Evolutionary conservation across 2,888 invertebrate genomes (phyloP), one percentile per base, ranked within the genome.

Genomic region (Panzeria rudis): DNA sequence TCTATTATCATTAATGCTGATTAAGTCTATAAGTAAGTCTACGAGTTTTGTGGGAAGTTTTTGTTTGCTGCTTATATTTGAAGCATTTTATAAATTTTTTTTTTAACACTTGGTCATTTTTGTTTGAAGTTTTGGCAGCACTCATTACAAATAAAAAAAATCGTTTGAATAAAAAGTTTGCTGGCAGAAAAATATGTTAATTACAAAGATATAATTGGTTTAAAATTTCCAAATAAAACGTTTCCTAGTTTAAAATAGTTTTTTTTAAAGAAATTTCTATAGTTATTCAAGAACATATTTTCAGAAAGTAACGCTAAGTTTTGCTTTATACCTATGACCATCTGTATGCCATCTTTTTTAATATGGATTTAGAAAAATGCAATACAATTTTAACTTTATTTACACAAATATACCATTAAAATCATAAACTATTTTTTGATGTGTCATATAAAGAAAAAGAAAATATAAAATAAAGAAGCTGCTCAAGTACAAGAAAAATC

Each of bases 371-470:
- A 29, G 13, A 15, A 35, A 50, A 38, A 8, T 4, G 15, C 7
- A 8, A 17, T 44, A 3, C 11, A 50, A 17, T 66, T 2, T 32
- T 29, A 17, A 29, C 9, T 29, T 66, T 25, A 9, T 32, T 29
- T 50, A 68, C 68, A 68, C 8, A 20, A 68, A 68, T 35, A 52
- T 8, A 15, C 68, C 68, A 68, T 68, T 68, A 68, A 68, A 52
- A 68, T 52, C 68, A 35, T 68, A 68, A 66, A 68, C 20, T 8
- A 50, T 66, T 7, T 66, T n/a, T 66, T 32, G 3, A 20, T 32
- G 56, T 32, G n/a, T 20, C n/a, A 32, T 17, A 35, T 32, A 15
- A 29, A 17, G 5, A 52, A 35, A 20, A 20, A 52, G 32, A n/a
- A 68, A 50, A 52, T 68, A 15, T 35, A 29, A n/a, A 15, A 68